A percentile compares a stretch with the other conserved stretches of the same genome.
These are phyloP conservation scores for Drosophila parvula DNA, from an alignment of 1,140 invertebrate genomes.

Conservation along the genomic window DNA sequence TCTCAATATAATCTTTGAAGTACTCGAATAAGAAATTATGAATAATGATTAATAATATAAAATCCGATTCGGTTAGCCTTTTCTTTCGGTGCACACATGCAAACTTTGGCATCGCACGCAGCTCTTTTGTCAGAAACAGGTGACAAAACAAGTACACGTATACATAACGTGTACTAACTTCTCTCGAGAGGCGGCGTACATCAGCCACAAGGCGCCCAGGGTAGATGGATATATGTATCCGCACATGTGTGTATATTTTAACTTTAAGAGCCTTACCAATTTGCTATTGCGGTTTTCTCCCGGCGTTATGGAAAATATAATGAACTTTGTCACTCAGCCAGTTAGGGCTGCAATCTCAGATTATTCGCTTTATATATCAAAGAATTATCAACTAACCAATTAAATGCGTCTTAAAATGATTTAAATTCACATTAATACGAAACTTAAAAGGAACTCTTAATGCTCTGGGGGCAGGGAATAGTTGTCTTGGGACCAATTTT, in stretches of 20 bases:
- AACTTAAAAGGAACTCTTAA: background rate
- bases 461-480: background rate
- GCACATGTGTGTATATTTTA: background rate
- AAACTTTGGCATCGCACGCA: constrained; percentile 45
- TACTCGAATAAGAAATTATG: too few relatives aligned
- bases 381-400: background rate
- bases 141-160: constrained; percentile 66
- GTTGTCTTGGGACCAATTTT: background rate
- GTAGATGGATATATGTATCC: constrained; percentile 9
- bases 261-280: constrained; percentile 24
- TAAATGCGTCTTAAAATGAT: background rate
- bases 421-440: background rate
- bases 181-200: constrained; percentile 22
- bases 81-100: constrained; percentile 37
- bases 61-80: background rate
- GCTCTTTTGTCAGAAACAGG: constrained; percentile 71
- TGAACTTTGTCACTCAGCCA: constrained; percentile 8
- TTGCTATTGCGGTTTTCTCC: constrained; percentile 26
- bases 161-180: constrained; percentile 42
- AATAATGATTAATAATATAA: background rate
- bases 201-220: constrained; percentile 14
- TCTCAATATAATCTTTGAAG: too few relatives aligned
- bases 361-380: constrained; percentile 1
- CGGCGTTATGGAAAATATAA: constrained; percentile 15
- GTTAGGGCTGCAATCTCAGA: too few relatives aligned